Evolutionary conservation across 2,797 vertebrate genomes (phyloP).

Genomic region (Microctenopoma stevenorrisi): DNA sequence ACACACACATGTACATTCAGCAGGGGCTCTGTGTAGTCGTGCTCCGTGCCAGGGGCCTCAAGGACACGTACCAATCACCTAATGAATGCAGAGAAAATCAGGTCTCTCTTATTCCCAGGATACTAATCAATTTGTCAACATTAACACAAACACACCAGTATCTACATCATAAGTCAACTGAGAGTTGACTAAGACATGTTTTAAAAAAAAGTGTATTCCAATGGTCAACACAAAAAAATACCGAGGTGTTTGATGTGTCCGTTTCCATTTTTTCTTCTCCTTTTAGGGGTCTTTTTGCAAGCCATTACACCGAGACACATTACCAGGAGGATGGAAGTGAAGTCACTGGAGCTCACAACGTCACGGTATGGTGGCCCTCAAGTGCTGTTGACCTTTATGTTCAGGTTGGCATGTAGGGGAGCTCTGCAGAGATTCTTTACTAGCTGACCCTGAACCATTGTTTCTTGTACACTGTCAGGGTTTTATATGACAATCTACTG

Average conservation of each 20-base stretch:
- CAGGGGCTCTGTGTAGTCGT: constrained; percentile 51
- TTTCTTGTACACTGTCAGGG: background rate
- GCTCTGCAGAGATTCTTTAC: constrained; percentile 35
- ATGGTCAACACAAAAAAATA: constrained; percentile 9
- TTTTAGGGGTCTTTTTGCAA: constrained; percentile 88
- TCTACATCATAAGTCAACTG: constrained; percentile 35
- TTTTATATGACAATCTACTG: background rate
- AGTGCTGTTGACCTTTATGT: constrained; percentile 62
- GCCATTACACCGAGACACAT: constrained; percentile 91
- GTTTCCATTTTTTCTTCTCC: constrained; percentile 41
- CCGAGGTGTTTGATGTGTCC: constrained; percentile 43
- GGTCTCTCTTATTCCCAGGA: background rate
- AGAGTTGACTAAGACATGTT: background rate
- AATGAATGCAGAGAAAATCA: constrained; percentile 47
- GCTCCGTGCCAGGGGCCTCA: constrained; percentile 53
- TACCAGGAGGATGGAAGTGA: constrained; percentile 87
- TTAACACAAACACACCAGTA: constrained; percentile 22
- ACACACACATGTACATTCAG: constrained; percentile 22
- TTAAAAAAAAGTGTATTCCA: background rate
- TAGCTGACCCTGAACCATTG: constrained; percentile 13
- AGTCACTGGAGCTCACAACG: constrained; percentile 83
- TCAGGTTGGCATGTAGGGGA: constrained; percentile 43
- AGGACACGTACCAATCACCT: constrained; percentile 53
- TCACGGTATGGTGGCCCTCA: constrained; percentile 82
- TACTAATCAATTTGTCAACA: constrained; percentile 18